These are phyloP conservation scores for Amniataba percoides DNA, from an alignment of 2,797 vertebrate species.

Conservation along the genomic window DNA sequence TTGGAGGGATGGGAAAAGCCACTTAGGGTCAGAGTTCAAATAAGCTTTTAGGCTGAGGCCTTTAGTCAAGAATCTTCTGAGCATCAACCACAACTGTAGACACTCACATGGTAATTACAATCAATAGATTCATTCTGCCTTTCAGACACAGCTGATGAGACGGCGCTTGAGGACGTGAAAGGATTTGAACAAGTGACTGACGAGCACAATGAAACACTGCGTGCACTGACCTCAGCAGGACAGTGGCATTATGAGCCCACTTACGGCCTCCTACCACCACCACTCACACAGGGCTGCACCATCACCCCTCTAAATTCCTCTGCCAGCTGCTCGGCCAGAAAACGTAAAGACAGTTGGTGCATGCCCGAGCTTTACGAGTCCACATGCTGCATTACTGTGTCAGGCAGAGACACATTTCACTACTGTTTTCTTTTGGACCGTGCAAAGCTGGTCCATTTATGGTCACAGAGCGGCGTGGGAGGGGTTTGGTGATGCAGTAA, in stretches of 20 bases:
- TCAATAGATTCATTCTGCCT: neutral
- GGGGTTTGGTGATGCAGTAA: constrained; percentile 37
- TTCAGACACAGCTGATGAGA: neutral
- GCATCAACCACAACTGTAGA: neutral
- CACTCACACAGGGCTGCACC: neutral
- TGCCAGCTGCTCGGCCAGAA: constrained; percentile 65
- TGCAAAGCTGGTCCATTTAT: constrained; percentile 21
- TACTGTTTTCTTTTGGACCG: constrained; percentile 11
- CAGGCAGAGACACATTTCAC: constrained; percentile 21
- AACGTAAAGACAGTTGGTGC: constrained; percentile 74
- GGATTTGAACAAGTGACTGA: neutral
- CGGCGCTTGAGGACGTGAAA: neutral
- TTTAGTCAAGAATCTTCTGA: neutral
- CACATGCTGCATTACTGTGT: constrained; percentile 30
- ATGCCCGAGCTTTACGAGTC: constrained; percentile 49
- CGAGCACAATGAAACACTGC: neutral
- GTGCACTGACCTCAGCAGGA: neutral
- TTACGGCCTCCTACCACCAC: neutral
- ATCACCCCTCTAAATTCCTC: constrained; percentile 52
- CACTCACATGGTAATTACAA: neutral
- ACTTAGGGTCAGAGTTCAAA: constrained; percentile 50
- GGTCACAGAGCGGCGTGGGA: constrained; percentile 18
- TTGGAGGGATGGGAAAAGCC: constrained; percentile 30
- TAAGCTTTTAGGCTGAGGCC: neutral
- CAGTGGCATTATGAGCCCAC: neutral